Evolutionary conservation across 2,888 invertebrate species (phyloP), one percentile per base, ranked within the genome.

Genomic region (Sinohyriopsis cumingii): DNA sequence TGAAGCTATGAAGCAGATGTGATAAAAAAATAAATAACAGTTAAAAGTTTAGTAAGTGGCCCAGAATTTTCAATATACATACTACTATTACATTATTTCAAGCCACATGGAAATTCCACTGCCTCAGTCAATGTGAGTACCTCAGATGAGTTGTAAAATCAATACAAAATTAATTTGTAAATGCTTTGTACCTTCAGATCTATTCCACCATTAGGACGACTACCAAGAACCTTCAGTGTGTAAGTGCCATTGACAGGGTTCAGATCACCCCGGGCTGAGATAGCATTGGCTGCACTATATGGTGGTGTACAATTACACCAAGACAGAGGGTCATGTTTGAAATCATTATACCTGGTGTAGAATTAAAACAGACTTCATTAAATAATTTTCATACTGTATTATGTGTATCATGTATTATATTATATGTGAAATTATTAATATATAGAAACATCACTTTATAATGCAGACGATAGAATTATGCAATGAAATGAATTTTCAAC

Each of bases 281-380:
- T 92, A 60, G 93, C 94, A 90, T 94, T 94, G 90, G 93, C 93
- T n/a, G 92, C 94, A 87, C 93, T 93, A 91, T 93, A 94, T 0
- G 94, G 94, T 6, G 95, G 94, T 7, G 84, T 85, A 89, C 94
- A 94, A 70, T 92, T 91, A 91, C 94, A 95, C 77, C 91, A 90
- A 54, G 94, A 91, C 69, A 93, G 90, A 9, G 94, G 93, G 88
- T 95, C 95, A 88, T 93, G 91, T 71, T 91, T 91, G 91, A 90
- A 95, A 90, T 95, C 93, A 89, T 94, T 95, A 91, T 94, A 94
- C 63, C 94, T 91, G 80, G 33, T 76, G 78, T 15, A 45, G 45
- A 45, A 73, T 15, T 67, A 73, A 12, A 59, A 59, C 20, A 24
- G 18, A 65, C 56, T 62, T 22, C 20, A 20, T 53, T 19, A 62